Evolutionary conservation across 1,140 invertebrate species (phyloP), one percentile per base, ranked within the genome.

Genomic region (Leptestheria dahalacensis): DNA sequence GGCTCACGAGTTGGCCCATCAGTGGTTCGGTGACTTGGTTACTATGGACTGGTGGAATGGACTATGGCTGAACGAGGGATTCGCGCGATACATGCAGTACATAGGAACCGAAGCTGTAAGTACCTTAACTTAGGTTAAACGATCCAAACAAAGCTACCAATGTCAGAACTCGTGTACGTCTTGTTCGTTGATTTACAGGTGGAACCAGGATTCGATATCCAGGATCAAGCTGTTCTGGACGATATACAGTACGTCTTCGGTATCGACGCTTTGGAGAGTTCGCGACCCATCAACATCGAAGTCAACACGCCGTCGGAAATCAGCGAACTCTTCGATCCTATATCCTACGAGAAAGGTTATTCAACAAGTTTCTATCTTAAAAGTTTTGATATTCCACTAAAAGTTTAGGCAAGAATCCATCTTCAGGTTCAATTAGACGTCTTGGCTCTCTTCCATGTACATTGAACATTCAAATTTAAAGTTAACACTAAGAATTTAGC

Each of bases 271-370:
- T 72, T 95, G 2, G 83, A 84, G 29, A 84, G 88, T 0, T 95
- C 91, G 1, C 92, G 96, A 74, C 91, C 90, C n/a, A 89, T 97
- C 64, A 91, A 87, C 0, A 79, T 91, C 1, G 79, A 83, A 63
- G 91, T 97, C 1, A 76, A 79, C 1, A 82, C 92, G 72, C 89
- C 91, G 0, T 85, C 89, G 66, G 90, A 97, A 73, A 93, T 97
- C 10, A 85, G 82, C 63, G 88, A 94, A 70, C 89, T 96, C 59
- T 97, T 97, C 70, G 92, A 97, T 71, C 77, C 80, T 48, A 96
- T 97, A 63, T 94, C 90, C 0, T 97, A 97, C 67, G 81, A 76
- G 48, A 94, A 94, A 82, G 88, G 86, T 82, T 69, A 63, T 59
- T 6, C 54, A 18, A 28, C 25, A 18, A 2, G 12, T 21, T 52